These are phyloP conservation scores for Chionodraco myersi DNA, from an alignment of 2,113 vertebrate species.

Conservation along the genomic window DNA sequence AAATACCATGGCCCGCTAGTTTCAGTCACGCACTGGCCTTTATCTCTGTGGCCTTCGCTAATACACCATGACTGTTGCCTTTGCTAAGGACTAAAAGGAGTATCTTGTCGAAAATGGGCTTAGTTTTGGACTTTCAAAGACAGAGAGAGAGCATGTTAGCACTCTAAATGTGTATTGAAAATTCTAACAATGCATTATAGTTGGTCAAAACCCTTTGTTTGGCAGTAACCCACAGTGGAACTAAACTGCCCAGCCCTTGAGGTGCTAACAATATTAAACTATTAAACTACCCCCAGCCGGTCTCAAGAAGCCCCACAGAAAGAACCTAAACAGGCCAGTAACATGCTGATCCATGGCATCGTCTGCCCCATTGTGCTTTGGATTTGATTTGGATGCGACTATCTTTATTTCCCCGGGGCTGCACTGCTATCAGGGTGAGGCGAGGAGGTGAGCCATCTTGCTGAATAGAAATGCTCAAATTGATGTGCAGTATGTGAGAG, in stretches of 20 bases:
- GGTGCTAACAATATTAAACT: constrained; percentile 33
- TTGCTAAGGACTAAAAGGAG: constrained; percentile 47
- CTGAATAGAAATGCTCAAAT: constrained; percentile 70
- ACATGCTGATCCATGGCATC: constrained; percentile 48
- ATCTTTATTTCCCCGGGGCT: constrained; percentile 75
- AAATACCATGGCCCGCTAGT: constrained; percentile 42
- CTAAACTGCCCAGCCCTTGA: constrained; percentile 20
- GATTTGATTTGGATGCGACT: constrained; percentile 66
- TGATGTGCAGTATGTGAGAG: constrained; percentile 65
- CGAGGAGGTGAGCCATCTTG: constrained; percentile 67
- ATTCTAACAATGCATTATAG: not conserved
- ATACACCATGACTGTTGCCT: constrained; percentile 57
- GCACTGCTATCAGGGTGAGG: constrained; percentile 60
- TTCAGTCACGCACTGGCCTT: constrained; percentile 58
- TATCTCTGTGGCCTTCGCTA: constrained; percentile 44
- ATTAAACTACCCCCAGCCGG: constrained; percentile 21
- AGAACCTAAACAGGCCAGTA: constrained; percentile 41
- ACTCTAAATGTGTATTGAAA: not conserved
- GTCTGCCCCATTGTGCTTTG: constrained; percentile 21
- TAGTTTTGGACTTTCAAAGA: not conserved
- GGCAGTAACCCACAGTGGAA: constrained; percentile 24
- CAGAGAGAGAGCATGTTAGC: not conserved
- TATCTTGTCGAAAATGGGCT: constrained; percentile 33
- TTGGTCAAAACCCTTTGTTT: not conserved
- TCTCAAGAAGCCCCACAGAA: constrained; percentile 26